Percentiles rank a stretch among this genome's conserved stretches.
These are phyloP conservation scores for Danio kyathit DNA, from an alignment of 2,797 vertebrate species.

Conservation along the genomic window DNA sequence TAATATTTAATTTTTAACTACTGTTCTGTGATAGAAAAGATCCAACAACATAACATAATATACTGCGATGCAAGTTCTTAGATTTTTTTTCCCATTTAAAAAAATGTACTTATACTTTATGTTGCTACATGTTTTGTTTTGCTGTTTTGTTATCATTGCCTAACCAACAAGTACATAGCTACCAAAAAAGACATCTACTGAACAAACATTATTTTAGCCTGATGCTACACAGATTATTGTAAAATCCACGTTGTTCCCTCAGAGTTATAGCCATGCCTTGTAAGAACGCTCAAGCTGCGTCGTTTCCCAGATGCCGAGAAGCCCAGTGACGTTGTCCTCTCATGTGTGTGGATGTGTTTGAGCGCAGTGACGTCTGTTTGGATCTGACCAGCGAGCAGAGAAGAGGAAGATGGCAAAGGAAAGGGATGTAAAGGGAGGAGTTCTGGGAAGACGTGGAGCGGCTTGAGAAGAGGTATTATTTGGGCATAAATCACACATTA, in stretches of 20 bases:
- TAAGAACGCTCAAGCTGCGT: constrained; percentile 7
- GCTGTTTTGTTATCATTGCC: background rate
- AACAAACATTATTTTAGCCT: background rate
- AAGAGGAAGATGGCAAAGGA: background rate
- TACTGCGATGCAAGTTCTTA: too few relatives aligned
- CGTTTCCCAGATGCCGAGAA: constrained; percentile 52
- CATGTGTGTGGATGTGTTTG: constrained; percentile 47
- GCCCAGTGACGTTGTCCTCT: constrained; percentile 64
- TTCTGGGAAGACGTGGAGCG: constrained; percentile 12
- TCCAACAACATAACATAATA: too few relatives aligned
- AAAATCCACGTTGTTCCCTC: constrained; percentile 26
- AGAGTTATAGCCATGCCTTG: constrained; percentile 8
- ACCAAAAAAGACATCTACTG: background rate
- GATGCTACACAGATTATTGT: constrained; percentile 35
- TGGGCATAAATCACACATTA: constrained; percentile 13
- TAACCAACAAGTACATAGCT: background rate
- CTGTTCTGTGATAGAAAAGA: too few relatives aligned
- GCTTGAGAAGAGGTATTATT: background rate
- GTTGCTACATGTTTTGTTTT: background rate
- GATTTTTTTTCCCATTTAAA: too few relatives aligned
- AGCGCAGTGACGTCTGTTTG: constrained; percentile 68
- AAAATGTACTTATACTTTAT: background rate
- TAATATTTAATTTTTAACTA: too few relatives aligned
- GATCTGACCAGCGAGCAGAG: background rate
- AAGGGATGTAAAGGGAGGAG: constrained; percentile 25